These are phyloP conservation scores for Perizoma affinitatum DNA, from an alignment of 2,888 invertebrate genomes.

Conservation along the genomic window DNA sequence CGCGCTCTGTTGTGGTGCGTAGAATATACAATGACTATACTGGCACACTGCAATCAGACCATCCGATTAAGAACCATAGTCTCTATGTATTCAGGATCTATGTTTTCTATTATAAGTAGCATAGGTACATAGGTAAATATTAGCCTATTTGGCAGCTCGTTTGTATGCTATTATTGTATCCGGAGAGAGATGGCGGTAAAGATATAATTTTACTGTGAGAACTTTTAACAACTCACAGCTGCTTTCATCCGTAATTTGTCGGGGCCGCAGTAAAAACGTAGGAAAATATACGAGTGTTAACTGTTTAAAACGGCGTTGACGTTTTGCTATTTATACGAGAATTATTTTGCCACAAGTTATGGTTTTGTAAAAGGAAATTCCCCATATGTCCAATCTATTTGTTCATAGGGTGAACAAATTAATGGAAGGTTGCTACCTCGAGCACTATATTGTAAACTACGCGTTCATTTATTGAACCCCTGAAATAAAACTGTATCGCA, in stretches of 20 bases:
- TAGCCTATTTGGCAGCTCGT: too few relatives aligned
- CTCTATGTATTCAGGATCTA: too few relatives aligned
- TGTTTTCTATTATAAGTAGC: too few relatives aligned
- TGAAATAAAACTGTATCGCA: not conserved
- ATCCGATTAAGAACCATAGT: too few relatives aligned
- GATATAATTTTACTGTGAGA: slow-evolving; percentile 65
- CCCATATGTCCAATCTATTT: too few relatives aligned
- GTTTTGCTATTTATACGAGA: slow-evolving; percentile 40
- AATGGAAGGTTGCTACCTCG: too few relatives aligned
- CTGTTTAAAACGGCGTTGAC: slow-evolving; percentile 50
- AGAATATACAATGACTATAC: not conserved
- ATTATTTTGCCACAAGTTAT: slow-evolving; percentile 9
- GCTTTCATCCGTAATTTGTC: slow-evolving; percentile 61
- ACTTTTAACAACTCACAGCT: slow-evolving; percentile 70
- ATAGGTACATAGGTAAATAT: too few relatives aligned
- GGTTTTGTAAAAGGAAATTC: too few relatives aligned
- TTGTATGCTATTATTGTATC: slow-evolving; percentile 51
- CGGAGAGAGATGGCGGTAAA: slow-evolving; percentile 50
- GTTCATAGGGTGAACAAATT: too few relatives aligned
- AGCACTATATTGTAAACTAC: not conserved
- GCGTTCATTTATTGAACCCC: not conserved
- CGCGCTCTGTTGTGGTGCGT: slow-evolving; percentile 19
- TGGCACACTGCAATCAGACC: not conserved
- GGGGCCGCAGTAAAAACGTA: slow-evolving; percentile 57
- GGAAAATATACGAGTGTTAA: slow-evolving; percentile 57